Evolutionary conservation across 1,140 invertebrate genomes (phyloP), one percentile per base, ranked within the genome.

Genomic region (Sycophaga agraensis): DNA sequence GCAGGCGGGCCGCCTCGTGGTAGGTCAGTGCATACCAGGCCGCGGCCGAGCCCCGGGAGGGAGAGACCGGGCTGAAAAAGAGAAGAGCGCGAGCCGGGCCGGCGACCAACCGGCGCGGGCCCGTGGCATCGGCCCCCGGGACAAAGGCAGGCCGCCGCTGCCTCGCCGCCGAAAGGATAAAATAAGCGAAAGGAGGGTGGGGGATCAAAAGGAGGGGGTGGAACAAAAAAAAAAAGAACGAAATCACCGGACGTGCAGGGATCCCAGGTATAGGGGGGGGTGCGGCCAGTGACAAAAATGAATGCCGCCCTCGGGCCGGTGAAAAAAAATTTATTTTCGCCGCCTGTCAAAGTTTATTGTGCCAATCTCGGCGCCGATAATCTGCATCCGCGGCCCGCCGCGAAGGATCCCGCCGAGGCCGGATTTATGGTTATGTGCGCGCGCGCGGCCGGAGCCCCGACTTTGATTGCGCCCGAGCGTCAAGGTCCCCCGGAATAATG

Each of bases 131-230:
- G 68, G 67, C 69, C 67, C 70, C 68, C 68, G 71, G 74, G 73
- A 77, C 74, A 76, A 77, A 77, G 74, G 72, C 68, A 69, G 63
- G 71, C 75, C 73, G 73, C 66, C 28, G 26, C n/a, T 9, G 16
- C 40, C 72, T 71, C 71, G 64, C 73, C 71, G 73, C 70, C 71
- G 71, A 77, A 76, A 75, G 69, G 69, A 75, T 73, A 77, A n/a
- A 76, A 76, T 75, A 74, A 76, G 72, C 67, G 68, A 73, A 68
- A 59, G 66, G 68, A 68, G 68, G 66, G 56, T 46, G 55, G 31
- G 42, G 42, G 34, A n/a, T n/a, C n/a, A n/a, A n/a, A n/a, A 69
- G 66, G 56, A 53, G 55, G 31, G 42, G 42, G 34, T 14, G 17
- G 28, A 37, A 40, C 16, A 17, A 31, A 35, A 46, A 60, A 43